Evolutionary conservation across 2,797 vertebrate species (phyloP).

Genomic region (Florisuga fusca): DNA sequence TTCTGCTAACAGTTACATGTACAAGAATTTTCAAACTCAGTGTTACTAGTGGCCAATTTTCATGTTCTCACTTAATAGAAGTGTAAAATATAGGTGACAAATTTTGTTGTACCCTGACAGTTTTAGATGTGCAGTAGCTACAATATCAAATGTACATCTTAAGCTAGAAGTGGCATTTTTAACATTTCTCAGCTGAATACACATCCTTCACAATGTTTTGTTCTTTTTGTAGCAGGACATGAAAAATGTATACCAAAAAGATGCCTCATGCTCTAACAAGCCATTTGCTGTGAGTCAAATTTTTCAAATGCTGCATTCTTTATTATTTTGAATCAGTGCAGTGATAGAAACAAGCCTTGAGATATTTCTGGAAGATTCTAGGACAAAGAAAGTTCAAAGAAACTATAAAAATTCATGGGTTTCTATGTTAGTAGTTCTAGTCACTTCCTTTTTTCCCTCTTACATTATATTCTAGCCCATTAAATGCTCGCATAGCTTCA

Average conservation of each 20-base stretch:
- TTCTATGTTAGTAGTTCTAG: not conserved
- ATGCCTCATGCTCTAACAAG: not conserved
- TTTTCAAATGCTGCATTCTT: not conserved
- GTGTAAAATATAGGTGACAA: constrained; percentile 46
- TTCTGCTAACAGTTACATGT: constrained; percentile 27
- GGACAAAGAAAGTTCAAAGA: not conserved
- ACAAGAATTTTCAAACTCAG: constrained; percentile 35
- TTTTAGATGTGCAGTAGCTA: not conserved
- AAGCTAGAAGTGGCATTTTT: not conserved
- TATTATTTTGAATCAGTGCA: not conserved
- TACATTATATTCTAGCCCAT: not conserved
- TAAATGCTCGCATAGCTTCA: not conserved
- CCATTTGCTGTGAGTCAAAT: not conserved
- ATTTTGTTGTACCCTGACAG: constrained; percentile 35
- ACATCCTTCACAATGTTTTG: constrained; percentile 13
- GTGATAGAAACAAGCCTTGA: not conserved
- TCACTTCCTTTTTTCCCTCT: not conserved
- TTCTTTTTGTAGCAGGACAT: constrained; percentile 29
- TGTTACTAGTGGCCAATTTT: constrained; percentile 45
- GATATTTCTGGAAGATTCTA: not conserved
- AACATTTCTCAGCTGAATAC: constrained; percentile 35
- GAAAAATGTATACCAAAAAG: constrained; percentile 20
- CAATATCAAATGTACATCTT: constrained; percentile 8
- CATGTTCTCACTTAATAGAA: not conserved
- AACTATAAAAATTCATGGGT: not conserved